Evolutionary conservation across 1,140 invertebrate species (phyloP).

Genomic region (Sitobion miscanthi): DNA sequence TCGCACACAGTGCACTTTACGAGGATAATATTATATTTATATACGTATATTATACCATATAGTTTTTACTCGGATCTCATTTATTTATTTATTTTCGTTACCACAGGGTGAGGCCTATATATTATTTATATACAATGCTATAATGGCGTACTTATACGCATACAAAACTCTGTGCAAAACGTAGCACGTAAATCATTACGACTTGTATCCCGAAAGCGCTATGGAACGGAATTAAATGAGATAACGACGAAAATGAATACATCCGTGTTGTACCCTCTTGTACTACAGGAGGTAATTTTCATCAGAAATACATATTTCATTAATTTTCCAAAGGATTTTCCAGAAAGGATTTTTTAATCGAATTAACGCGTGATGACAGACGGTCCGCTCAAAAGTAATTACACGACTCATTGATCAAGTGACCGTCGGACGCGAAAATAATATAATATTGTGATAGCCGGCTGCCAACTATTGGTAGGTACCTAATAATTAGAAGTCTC

Average conservation of each 20-base stretch:
- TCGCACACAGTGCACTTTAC: not conserved
- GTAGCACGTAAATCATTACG: not conserved
- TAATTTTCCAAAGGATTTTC: not conserved
- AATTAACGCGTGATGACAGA: not conserved
- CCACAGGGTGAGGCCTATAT: not conserved
- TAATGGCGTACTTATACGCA: not conserved
- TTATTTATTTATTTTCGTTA: not conserved
- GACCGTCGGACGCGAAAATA: not conserved
- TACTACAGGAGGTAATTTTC: not conserved
- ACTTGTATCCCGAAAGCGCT: not conserved
- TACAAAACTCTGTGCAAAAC: not conserved
- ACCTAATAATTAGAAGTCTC: too few species aligned
- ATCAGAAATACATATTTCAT: not conserved
- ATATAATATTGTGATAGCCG: too few species aligned
- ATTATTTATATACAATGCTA: not conserved
- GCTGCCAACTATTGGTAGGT: too few species aligned
- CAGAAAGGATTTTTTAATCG: not conserved
- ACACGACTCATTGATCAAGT: not conserved
- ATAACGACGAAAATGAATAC: not conserved
- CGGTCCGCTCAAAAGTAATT: not conserved
- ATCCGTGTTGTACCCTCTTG: not conserved
- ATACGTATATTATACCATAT: too few species aligned
- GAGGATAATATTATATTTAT: too few species aligned
- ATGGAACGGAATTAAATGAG: conserved; percentile 8
- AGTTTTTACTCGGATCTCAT: not conserved